These are phyloP conservation scores for Sarcophaga carnaria DNA, from an alignment of 2,888 invertebrate species.

Conservation along the genomic window DNA sequence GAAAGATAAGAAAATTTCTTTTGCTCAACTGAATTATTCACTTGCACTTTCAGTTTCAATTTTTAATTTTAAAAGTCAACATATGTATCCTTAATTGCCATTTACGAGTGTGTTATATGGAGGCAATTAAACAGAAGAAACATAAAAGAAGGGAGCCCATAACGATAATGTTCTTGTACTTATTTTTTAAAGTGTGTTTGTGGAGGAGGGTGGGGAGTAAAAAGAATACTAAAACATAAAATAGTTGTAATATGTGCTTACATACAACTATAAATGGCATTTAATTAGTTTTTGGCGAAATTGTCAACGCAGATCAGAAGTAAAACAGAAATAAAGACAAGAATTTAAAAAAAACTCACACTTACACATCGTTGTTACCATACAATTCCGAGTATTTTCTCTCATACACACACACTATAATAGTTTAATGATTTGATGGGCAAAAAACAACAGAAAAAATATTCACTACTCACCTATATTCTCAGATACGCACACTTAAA, in stretches of 20 bases:
- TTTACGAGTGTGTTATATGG: slow-evolving; percentile 17
- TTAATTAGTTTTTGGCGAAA: slow-evolving; percentile 63
- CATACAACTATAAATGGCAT: slow-evolving; percentile 62
- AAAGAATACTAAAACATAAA: slow-evolving; percentile 15
- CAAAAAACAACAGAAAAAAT: not conserved
- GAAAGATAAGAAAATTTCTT: not conserved
- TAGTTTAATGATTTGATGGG: slow-evolving; percentile 18
- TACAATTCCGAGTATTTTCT: not conserved
- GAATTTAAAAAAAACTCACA: slow-evolving; percentile 11
- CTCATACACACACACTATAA: not conserved
- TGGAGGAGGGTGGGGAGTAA: not conserved
- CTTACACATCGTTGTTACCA: not conserved
- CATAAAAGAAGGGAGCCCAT: not conserved
- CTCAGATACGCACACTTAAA: not conserved
- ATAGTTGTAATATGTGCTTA: slow-evolving; percentile 58
- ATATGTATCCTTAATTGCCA: slow-evolving; percentile 23
- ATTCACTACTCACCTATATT: slow-evolving; percentile 17
- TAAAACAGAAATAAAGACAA: slow-evolving; percentile 26
- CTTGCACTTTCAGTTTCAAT: not conserved
- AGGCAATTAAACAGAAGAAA: slow-evolving; percentile 43
- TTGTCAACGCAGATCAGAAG: slow-evolving; percentile 54
- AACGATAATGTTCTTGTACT: slow-evolving; percentile 49
- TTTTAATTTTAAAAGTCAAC: not conserved
- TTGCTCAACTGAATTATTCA: not conserved
- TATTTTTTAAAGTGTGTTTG: not conserved